Evolutionary conservation across 2,113 vertebrate species (phyloP), one percentile per base, ranked within the genome.

Genomic region (Trematocara nigrifrons): DNA sequence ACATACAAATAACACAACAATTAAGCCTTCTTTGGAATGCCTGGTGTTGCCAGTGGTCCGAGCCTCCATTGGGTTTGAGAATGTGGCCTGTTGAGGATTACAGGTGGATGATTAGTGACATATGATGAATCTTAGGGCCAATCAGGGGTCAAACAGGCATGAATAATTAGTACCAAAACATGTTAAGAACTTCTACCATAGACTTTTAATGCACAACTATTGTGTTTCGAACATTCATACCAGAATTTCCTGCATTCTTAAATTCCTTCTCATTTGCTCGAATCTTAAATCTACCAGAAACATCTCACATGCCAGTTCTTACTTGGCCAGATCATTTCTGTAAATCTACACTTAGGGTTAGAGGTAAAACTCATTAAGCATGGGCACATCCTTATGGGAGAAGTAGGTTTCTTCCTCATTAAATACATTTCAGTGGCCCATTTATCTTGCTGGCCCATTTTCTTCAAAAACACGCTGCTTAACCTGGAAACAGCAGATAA

Each of bases 401-500:
- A 89, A 84, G 89, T 83, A 11, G 10, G 85, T 90, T 94, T 89
- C 71, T 87, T 92, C 87, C 94, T 94, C 90, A 94, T 95, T 92
- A 94, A 93, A 95, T 92, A 92, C 91, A 91, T 93, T 92, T 94
- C 74, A 86, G 81, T 88, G 85, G 86, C 80, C 83, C 80, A 91
- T 93, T 94, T 93, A 94, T 94, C 91, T 89, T 86, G 66, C 82
- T 94, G 94, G 94, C 88, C 94, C 93, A 87, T 96, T 97, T 96
- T 95, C 92, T 95, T 94, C 90, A 96, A 92, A 93, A 92, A 93
- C 88, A 91, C 87, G 86, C 91, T 95, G 93, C 96, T 97, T 96
- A 96, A 97, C 96, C 97, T 95, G 94, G 95, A 92, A 92, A 95
- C 88, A 89, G 6, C 12, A 92, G 90, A 92, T 91, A 93, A 94